Evolutionary conservation across 2,113 vertebrate genomes (phyloP).

Genomic region (Tenebrosternarchus preto): DNA sequence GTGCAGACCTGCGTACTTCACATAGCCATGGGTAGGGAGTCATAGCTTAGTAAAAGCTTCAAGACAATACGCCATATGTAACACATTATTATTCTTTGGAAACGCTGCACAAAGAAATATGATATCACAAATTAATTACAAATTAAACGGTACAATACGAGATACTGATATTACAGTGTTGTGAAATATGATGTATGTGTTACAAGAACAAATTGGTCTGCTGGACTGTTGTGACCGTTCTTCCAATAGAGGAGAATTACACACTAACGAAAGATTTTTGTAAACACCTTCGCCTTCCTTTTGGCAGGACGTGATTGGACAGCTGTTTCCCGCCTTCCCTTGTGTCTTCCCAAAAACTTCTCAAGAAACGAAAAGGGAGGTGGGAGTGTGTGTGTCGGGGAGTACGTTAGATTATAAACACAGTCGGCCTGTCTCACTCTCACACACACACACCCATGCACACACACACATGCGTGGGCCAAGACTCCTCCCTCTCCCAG

Average conservation of each 20-base stretch:
- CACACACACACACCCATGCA: constrained; percentile 30
- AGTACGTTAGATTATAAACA: constrained; percentile 17
- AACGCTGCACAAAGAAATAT: background rate
- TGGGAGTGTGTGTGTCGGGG: constrained; percentile 6
- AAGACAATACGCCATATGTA: background rate
- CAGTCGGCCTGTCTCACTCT: constrained; percentile 56
- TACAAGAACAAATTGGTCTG: background rate
- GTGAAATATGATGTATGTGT: background rate
- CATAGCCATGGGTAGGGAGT: background rate
- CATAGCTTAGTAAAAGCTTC: constrained; percentile 1
- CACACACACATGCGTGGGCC: background rate
- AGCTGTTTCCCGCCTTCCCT: background rate
- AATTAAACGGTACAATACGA: background rate
- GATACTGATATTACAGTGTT: background rate
- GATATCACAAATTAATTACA: constrained; percentile 18
- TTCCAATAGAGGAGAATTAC: constrained; percentile 2
- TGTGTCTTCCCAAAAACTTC: constrained; percentile 2
- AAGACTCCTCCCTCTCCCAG: constrained; percentile 4
- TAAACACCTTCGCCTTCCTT: background rate
- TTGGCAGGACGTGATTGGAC: background rate
- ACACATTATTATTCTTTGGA: background rate
- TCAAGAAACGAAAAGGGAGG: constrained; percentile 19
- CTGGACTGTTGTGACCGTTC: background rate
- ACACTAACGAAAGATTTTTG: background rate
- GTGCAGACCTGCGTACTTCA: background rate